phyloP scores from a whole-genome alignment of 2,797 vertebrate species.

The Mycteria americana region DNA sequence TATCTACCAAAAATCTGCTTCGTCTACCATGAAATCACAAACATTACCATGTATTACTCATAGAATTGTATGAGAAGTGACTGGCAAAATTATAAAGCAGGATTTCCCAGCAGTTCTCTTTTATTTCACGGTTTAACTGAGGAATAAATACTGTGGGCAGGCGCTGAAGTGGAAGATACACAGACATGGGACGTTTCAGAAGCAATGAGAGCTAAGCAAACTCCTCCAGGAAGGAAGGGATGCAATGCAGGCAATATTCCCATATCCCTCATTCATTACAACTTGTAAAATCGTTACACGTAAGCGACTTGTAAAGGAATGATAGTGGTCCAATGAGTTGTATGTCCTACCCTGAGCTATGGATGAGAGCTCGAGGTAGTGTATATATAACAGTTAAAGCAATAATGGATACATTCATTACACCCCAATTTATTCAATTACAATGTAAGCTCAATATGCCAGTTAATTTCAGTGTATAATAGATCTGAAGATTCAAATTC shows the following conservation, averaged over 20 bases:
- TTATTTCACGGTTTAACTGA: neutral
- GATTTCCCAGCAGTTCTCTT: neutral
- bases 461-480: neutral
- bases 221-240: neutral
- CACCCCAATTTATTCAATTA: neutral
- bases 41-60: neutral
- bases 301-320: neutral
- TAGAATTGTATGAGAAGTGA: neutral
- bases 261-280: neutral
- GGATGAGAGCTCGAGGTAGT: neutral
- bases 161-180: neutral
- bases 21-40: neutral
- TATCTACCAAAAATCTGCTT: neutral
- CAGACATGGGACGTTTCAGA: neutral
- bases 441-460: neutral
- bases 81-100: neutral
- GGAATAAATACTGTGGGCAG: neutral
- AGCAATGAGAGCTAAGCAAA: neutral
- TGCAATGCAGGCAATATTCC: neutral
- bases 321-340: neutral
- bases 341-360: neutral
- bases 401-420: neutral
- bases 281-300: neutral
- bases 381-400: neutral
- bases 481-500: neutral